Evolutionary conservation across 2,888 invertebrate genomes (phyloP), one percentile per base, ranked within the genome.

Genomic region (Antheraea assamensis): DNA sequence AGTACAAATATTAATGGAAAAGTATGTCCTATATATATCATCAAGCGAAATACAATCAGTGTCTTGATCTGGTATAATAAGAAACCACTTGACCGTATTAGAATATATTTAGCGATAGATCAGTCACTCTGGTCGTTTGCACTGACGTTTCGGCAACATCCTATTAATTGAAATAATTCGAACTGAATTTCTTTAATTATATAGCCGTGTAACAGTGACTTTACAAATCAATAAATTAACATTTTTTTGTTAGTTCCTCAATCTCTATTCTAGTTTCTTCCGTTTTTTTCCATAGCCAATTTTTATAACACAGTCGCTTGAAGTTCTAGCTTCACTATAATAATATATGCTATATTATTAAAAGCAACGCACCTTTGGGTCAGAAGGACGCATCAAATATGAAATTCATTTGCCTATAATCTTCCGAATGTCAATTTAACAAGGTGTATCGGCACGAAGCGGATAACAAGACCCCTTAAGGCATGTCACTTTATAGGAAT

Each of bases 371-470:
- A 13, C 24, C 1, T 71, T 49, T 35, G 49, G 49, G 66, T 30
- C 31, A 19, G 31, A 66, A 66, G 19, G 19, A 17, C 66, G 66
- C 31, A 66, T 66, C 68, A n/a, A 68, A 66, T 66, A 66, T n/a
- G 68, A 68, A 35, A 68, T 68, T 68, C 15, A 68, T 68, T 68
- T 68, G 21, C 61, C 27, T 64, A 30, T 64, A 15, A 64, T 30
- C 27, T 64, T 17, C 35, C 68, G 10, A 35, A 35, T 35, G 68
- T 68, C 35, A 68, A 35, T 68, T 35, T 68, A 68, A 68, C 68
- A 35, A 68, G 68, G 68, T 68, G 68, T 68, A 35, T 35, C 68
- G 68, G 19, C 68, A n/a, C 30, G 8, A 7, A 27, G 31, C 68
- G 68, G 35, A 68, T 68, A 68, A 68, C 35, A 68, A 68, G 68